Evolutionary conservation across 2,797 vertebrate genomes (phyloP).

Genomic region (Distichodus sexfasciatus): DNA sequence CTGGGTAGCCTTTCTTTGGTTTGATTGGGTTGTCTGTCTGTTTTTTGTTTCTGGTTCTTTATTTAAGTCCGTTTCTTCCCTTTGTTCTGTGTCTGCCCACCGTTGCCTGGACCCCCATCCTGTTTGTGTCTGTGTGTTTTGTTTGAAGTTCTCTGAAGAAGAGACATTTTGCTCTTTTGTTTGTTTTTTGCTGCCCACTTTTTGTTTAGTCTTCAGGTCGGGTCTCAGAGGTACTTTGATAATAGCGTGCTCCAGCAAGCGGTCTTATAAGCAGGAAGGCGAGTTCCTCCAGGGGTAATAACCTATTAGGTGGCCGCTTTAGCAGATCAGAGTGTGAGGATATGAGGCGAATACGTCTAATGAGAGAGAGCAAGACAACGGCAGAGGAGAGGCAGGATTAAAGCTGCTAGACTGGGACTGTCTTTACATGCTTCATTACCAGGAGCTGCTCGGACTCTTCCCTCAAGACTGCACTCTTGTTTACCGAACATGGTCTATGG

Average conservation of each 20-base stretch:
- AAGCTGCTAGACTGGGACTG: slow-evolving; percentile 15
- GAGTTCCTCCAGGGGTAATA: slow-evolving; percentile 4
- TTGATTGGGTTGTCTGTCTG: no score
- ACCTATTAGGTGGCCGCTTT: slow-evolving; percentile 39
- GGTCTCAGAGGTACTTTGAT: background rate
- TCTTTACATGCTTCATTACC: slow-evolving; percentile 45
- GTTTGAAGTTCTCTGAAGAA: no score
- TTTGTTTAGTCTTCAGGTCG: no score
- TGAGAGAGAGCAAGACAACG: slow-evolving; percentile 26
- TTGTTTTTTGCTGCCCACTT: no score
- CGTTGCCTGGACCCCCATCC: no score
- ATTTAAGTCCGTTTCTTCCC: no score
- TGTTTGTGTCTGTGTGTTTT: no score
- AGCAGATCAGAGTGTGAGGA: slow-evolving; percentile 28
- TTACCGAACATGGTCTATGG: background rate
- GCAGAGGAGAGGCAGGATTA: slow-evolving; percentile 46
- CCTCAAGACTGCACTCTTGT: slow-evolving; percentile 46
- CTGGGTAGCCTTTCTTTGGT: no score
- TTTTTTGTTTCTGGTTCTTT: no score
- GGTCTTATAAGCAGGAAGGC: no score
- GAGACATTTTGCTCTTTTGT: no score
- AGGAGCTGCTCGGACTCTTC: slow-evolving; percentile 39
- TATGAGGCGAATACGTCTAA: slow-evolving; percentile 46
- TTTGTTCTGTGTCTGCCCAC: no score
- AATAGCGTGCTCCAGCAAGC: background rate